Evolutionary conservation across 2,113 vertebrate genomes (phyloP), one percentile per base, ranked within the genome.

Genomic region (Amphilophus citrinellus): DNA sequence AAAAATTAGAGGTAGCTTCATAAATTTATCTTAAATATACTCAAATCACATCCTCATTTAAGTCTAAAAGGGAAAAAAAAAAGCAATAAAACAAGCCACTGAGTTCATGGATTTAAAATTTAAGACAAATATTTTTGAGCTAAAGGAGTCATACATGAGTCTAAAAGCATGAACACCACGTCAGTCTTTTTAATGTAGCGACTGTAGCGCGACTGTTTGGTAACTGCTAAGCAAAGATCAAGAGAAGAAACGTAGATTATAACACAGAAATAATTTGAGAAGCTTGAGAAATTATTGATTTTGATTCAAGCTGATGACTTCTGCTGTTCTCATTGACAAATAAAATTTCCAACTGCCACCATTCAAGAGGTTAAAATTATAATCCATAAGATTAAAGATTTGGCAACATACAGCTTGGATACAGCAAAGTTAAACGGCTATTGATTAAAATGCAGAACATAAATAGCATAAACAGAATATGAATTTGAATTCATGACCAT

Each of bases 1-100:
- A 75, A 61, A 79, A 83, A 76, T 77, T 7, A 82, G 90, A 95
- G 89, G 87, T 92, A 92, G 92, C 60, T 87, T 84, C 30, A 61
- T 30, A 82, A 37, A 83, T 20, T 42, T 1, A 32, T 60, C 84
- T 57, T 44, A 10, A 76, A 65, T 60, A 17, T 39, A 20, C 5
- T 61, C 10, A 86, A 63, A 87, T 77, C 17, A 44, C 53, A 76
- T 76, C 24, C 17, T 17, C 47, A 17, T 73, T 73, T 73, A 73
- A 18, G 47, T 73, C 9, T 65, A 75, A 50, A 56, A 35, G 47
- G 13, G 20, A 56, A 44, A 22, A 57, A 57, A 22, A 35, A 35
- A 35, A 7, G 6, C 32, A 53, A 32, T n/a, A 32, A 56, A 47
- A 30, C 27, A 32, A 73, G 53, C 53, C 53, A 44, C 27, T n/a